A percentile compares a stretch with the other conserved stretches of the same genome.
Conservation (phyloP, 2,888 invertebrate genomes). For the Papilio demoleus region DNA sequence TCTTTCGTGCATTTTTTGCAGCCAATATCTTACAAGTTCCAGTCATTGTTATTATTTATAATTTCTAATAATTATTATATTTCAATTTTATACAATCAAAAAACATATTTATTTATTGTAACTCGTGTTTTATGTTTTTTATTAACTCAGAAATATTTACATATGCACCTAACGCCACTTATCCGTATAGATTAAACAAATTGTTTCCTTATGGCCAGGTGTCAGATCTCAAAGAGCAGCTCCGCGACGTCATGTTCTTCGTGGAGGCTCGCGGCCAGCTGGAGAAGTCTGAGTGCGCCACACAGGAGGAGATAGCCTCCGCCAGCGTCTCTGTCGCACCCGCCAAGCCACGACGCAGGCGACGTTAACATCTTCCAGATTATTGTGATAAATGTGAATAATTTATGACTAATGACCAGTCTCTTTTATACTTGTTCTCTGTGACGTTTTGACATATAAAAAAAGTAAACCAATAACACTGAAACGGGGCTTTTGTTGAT, state of each 20-base stretch:
- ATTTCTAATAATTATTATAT: too few relatives aligned
- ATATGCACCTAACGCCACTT: too few relatives aligned
- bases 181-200: too few relatives aligned
- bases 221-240: slow-evolving; percentile 94
- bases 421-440: slow-evolving; percentile 6
- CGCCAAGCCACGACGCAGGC: slow-evolving; percentile 43
- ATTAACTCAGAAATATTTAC: too few relatives aligned
- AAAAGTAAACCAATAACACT: background rate
- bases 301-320: slow-evolving; percentile 57
- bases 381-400: background rate
- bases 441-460: background rate
- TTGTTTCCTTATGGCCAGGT: too few relatives aligned
- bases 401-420: background rate
- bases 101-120: too few relatives aligned
- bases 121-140: too few relatives aligned
- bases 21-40: too few relatives aligned
- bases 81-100: too few relatives aligned
- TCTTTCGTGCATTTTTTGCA: too few relatives aligned
- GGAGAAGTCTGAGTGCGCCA: slow-evolving; percentile 51
- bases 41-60: too few relatives aligned
- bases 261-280: slow-evolving; percentile 89
- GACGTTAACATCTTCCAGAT: slow-evolving; percentile 39
- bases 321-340: slow-evolving; percentile 61
- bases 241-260: slow-evolving; percentile 98
- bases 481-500: background rate